phyloP scores from a whole-genome alignment of 2,888 invertebrate genomes.

The Catocala fraxini region DNA sequence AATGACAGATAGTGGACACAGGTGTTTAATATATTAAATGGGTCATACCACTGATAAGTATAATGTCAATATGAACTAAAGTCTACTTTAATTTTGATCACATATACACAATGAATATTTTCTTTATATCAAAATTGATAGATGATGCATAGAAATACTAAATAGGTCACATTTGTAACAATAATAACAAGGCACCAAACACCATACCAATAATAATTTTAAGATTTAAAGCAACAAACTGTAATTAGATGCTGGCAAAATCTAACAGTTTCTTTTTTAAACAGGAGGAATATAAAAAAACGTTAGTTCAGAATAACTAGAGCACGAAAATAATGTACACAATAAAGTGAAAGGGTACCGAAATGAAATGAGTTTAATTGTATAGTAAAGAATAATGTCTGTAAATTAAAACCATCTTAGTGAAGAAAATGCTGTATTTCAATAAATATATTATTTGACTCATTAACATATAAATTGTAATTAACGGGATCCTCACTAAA shows the following conservation, averaged over 20 bases:
- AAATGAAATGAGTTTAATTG: constrained; percentile 63
- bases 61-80: no score
- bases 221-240: constrained; percentile 8
- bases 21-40: no score
- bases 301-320: constrained; percentile 77
- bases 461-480: constrained; percentile 26
- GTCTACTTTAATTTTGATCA: no score
- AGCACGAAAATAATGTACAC: constrained; percentile 84
- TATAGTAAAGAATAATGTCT: constrained; percentile 33
- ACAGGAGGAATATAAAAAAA: constrained; percentile 43
- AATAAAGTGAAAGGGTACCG: constrained; percentile 85
- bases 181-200: not conserved
- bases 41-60: no score
- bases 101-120: no score
- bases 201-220: not conserved
- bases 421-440: constrained; percentile 1
- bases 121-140: not conserved
- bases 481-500: constrained; percentile 50
- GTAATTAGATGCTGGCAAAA: constrained; percentile 4
- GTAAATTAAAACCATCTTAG: constrained; percentile 16
- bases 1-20: no score
- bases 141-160: constrained; percentile 11
- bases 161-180: constrained; percentile 39
- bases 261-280: constrained; percentile 16
- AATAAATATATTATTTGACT: constrained; percentile 23